Conservation (phyloP, 2,797 vertebrate genomes). For the Falco concolor region DNA sequence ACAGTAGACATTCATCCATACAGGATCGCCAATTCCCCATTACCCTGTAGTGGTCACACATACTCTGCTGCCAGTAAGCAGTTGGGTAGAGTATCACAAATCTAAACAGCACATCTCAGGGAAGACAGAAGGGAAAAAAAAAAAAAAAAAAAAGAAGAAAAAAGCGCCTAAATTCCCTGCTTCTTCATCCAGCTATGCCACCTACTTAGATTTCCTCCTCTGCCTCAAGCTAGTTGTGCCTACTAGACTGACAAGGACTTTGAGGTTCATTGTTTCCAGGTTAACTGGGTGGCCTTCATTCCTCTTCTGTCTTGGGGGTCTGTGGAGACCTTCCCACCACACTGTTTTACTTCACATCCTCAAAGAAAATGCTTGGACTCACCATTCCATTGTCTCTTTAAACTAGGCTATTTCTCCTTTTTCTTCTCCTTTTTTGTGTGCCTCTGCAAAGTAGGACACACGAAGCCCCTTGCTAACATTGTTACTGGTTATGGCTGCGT, state of each 20-base stretch:
- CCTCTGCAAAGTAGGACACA: not conserved
- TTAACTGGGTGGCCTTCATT: conserved; percentile 60
- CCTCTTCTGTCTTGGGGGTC: conserved; percentile 5
- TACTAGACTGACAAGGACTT: conserved; percentile 19
- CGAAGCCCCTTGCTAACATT: not conserved
- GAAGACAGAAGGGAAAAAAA: not conserved
- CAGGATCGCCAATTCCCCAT: not conserved
- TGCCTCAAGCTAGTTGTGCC: not conserved
- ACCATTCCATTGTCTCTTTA: conserved; percentile 28
- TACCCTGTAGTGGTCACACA: not conserved
- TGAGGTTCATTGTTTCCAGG: conserved; percentile 55
- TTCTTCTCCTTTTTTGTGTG: not conserved
- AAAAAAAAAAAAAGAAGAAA: not conserved
- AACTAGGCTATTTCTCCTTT: not conserved
- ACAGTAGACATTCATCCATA: not conserved
- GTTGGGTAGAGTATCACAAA: not conserved
- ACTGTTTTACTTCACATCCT: conserved; percentile 44
- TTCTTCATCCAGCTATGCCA: conserved; percentile 38
- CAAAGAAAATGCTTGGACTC: conserved; percentile 35
- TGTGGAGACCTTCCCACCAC: conserved; percentile 12
- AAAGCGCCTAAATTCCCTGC: not conserved
- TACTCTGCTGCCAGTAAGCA: not conserved
- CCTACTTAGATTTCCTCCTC: conserved; percentile 52
- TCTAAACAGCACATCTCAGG: not conserved
- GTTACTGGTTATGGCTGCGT: not conserved